phyloP scores from a whole-genome alignment of 2,113 vertebrate genomes.

The Chionomys nivalis region DNA sequence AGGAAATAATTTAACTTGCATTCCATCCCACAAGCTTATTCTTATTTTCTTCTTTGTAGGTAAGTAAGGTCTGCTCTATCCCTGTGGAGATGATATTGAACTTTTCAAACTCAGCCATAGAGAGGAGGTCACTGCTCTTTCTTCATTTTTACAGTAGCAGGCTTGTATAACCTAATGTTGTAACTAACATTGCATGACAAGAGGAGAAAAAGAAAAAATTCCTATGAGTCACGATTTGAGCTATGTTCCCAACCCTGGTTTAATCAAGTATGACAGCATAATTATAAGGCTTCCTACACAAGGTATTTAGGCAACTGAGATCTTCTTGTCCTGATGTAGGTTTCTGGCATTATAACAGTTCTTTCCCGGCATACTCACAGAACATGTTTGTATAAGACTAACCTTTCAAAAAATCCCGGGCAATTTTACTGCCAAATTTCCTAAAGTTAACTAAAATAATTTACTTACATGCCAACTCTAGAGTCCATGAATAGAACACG shows the following conservation, averaged over 20 bases:
- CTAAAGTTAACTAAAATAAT: conserved; percentile 24
- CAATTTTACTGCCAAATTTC: conserved; percentile 25
- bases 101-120: not conserved
- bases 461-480: conserved; percentile 9
- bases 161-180: not conserved
- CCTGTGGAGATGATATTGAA: not conserved
- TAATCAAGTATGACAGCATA: conserved; percentile 63
- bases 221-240: conserved; percentile 13
- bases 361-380: not conserved
- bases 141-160: not conserved
- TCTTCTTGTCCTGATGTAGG: conserved; percentile 18
- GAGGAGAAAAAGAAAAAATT: not conserved
- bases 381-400: not conserved
- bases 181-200: not conserved
- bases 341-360: not conserved
- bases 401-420: conserved; percentile 33
- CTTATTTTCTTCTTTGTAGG: not conserved
- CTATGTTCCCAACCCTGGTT: conserved; percentile 42
- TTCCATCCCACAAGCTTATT: not conserved
- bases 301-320: conserved; percentile 50
- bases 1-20: not conserved
- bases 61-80: not conserved
- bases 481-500: not conserved
- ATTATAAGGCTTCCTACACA: conserved; percentile 64
- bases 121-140: not conserved